Evolutionary conservation across 2,797 vertebrate species (phyloP).

Genomic region (Vespertilio murinus): DNA sequence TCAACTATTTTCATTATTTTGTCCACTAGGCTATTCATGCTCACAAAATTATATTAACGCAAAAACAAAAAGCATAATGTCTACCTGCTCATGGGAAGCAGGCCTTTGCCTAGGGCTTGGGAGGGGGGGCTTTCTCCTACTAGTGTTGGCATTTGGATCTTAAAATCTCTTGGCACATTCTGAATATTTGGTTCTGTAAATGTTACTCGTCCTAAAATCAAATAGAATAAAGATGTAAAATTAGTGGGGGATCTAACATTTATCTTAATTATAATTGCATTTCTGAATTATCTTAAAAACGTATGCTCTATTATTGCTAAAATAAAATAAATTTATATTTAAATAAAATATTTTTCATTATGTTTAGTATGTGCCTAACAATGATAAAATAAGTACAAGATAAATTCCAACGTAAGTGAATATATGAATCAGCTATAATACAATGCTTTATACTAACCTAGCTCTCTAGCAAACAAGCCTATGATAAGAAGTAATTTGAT

Average conservation of each 20-base stretch:
- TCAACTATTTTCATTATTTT: constrained; percentile 21
- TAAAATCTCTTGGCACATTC: constrained; percentile 98
- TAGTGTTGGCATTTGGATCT: constrained; percentile 92
- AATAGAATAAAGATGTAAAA: constrained; percentile 57
- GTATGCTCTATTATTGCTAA: not conserved
- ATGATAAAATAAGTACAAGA: constrained; percentile 21
- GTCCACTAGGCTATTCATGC: not conserved
- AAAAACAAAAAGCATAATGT: constrained; percentile 1
- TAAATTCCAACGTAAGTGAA: not conserved
- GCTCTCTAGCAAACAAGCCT: not conserved
- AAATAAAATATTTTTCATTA: constrained; percentile 27
- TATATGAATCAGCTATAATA: not conserved
- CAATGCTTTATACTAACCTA: not conserved
- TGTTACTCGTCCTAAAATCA: constrained; percentile 91
- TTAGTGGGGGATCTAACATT: not conserved
- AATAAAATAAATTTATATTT: not conserved
- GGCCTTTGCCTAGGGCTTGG: constrained; percentile 72
- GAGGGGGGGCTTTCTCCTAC: constrained; percentile 92
- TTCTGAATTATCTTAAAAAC: constrained; percentile 51
- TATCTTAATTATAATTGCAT: not conserved
- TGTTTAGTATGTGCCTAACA: not conserved
- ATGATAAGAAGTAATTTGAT: not conserved
- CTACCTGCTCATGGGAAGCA: constrained; percentile 75
- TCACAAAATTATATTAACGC: not conserved
- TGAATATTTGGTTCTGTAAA: constrained; percentile 98